Percentiles rank a stretch among this genome's conserved stretches.
Evolutionary conservation across 2,797 vertebrate species (phyloP).

Genomic region (Cyclura pinguis): DNA sequence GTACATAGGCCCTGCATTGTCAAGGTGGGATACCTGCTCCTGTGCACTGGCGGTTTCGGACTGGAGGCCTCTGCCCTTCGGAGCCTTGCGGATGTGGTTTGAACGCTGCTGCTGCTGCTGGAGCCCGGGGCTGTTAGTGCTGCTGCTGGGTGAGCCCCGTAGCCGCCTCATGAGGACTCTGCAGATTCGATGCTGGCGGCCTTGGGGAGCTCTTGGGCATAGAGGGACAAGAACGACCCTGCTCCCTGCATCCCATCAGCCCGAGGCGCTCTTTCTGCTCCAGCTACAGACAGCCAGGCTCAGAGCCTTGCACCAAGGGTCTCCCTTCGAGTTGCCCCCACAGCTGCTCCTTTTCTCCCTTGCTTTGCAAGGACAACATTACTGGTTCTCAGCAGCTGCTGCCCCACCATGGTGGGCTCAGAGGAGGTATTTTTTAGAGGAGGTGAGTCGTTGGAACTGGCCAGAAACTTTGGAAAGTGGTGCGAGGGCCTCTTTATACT

Average conservation of each 20-base stretch:
- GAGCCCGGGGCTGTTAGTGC: too few relatives aligned
- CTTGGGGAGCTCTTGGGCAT: too few relatives aligned
- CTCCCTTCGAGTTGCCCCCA: neutral
- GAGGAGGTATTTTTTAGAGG: neutral
- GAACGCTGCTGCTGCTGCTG: neutral
- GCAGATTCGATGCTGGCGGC: too few relatives aligned
- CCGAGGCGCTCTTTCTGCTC: neutral
- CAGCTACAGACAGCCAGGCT: neutral
- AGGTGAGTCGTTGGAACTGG: neutral
- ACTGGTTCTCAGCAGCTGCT: rapidly evolving
- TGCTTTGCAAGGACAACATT: neutral
- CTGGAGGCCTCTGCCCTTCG: neutral
- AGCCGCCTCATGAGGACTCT: too few relatives aligned
- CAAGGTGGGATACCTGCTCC: constrained; percentile 42
- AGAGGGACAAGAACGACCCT: neutral
- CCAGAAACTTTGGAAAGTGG: neutral
- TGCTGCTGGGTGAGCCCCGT: neutral
- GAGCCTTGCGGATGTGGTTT: neutral
- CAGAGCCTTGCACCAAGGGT: neutral
- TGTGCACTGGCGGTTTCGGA: constrained; percentile 23
- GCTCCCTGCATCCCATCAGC: too few relatives aligned
- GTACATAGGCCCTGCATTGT: constrained; percentile 46
- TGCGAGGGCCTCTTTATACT: neutral
- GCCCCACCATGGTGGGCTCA: neutral
- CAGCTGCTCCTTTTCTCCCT: neutral